Percentiles rank a stretch among this genome's conserved stretches.
Conservation (phyloP, 2,888 invertebrate genomes). For the Thalpophila matura region DNA sequence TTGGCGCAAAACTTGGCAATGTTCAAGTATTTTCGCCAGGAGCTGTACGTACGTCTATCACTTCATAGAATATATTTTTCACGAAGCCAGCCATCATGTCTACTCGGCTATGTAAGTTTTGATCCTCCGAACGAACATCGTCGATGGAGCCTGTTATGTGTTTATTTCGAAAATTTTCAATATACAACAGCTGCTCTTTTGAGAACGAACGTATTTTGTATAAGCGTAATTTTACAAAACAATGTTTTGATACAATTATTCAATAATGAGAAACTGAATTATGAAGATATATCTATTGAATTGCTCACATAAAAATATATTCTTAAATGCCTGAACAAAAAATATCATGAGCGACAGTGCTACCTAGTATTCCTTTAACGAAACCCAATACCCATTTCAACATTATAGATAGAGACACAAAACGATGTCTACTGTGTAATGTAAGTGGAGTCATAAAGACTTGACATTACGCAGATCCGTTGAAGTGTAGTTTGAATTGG, state of each 20-base stretch:
- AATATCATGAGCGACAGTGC: not conserved
- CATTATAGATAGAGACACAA: conserved; percentile 14
- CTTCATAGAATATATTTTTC: conserved; percentile 78
- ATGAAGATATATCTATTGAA: conserved; percentile 6
- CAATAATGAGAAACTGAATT: not conserved
- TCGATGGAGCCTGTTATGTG: conserved; percentile 50
- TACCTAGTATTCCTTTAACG: conserved; percentile 3
- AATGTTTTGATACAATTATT: too few relatives aligned
- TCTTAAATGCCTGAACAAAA: not conserved
- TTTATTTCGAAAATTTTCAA: conserved; percentile 10
- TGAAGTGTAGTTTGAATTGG: conserved; percentile 79
- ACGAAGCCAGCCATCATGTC: conserved; percentile 71
- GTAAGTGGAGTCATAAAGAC: conserved; percentile 52
- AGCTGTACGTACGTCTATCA: conserved; percentile 58
- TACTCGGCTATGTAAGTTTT: conserved; percentile 69
- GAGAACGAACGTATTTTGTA: not conserved
- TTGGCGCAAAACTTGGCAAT: conserved; percentile 31
- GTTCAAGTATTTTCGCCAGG: conserved; percentile 71
- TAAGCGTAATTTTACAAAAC: not conserved
- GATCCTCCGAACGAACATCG: conserved; percentile 63
- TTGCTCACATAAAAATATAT: not conserved
- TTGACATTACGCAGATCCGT: conserved; percentile 52
- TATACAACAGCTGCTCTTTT: not conserved
- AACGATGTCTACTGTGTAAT: conserved; percentile 34
- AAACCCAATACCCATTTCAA: conserved; percentile 24